These are phyloP conservation scores for Steinernema khuongi DNA, from an alignment of 1,140 invertebrate species.

Conservation along the genomic window DNA sequence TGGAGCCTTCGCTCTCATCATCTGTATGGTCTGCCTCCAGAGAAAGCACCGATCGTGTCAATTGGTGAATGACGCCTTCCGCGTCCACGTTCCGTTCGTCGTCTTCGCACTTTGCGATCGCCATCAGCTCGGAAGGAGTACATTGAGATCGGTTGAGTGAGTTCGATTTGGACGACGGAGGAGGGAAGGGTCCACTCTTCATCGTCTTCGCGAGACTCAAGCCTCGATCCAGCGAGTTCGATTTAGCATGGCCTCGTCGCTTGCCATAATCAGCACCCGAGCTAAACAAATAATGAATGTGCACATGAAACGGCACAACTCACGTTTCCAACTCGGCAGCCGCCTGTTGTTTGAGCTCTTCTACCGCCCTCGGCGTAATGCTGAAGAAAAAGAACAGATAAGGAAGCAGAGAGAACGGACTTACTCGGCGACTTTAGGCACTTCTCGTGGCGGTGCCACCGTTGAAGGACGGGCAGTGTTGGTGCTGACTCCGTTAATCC, in stretches of 20 bases:
- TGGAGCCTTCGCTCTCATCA: not conserved
- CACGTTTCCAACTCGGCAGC: not conserved
- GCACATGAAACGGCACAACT: not conserved
- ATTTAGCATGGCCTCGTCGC: slow-evolving; percentile 49
- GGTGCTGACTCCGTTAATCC: slow-evolving; percentile 14
- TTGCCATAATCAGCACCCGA: slow-evolving; percentile 24
- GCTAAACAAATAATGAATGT: not conserved
- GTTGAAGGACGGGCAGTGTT: not conserved
- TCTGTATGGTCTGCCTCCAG: not conserved
- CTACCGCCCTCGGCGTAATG: not conserved
- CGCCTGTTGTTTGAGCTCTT: not conserved
- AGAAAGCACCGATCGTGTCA: slow-evolving; percentile 38
- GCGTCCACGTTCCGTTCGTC: slow-evolving; percentile 39
- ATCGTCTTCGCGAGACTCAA: slow-evolving; percentile 44
- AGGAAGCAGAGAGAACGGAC: not conserved
- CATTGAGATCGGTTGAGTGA: slow-evolving; percentile 43
- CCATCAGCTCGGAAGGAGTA: slow-evolving; percentile 40
- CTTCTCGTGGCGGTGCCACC: not conserved
- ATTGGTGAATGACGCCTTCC: slow-evolving; percentile 51
- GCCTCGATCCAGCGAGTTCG: slow-evolving; percentile 49
- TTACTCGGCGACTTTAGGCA: not conserved
- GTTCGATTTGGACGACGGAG: slow-evolving; percentile 45
- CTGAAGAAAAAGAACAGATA: not conserved
- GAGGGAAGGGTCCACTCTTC: slow-evolving; percentile 42
- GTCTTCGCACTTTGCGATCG: slow-evolving; percentile 41